phyloP scores from a whole-genome alignment of 2,797 vertebrate genomes.

The Synaphobranchus kaupii region DNA sequence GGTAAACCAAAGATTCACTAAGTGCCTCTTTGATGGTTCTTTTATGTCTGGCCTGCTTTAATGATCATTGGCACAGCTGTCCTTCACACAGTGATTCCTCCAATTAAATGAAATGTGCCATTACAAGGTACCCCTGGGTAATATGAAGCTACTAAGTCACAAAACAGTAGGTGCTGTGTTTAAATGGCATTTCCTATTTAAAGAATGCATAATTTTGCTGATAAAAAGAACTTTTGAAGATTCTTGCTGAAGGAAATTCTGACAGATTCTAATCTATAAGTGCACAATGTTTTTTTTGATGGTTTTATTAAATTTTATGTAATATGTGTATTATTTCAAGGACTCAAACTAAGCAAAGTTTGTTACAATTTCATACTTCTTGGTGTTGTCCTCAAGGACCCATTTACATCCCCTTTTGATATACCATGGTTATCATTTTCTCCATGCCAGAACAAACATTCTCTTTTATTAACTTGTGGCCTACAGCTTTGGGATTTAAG shows the following conservation, averaged over 20 bases:
- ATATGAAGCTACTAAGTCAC: conserved; percentile 23
- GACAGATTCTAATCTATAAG: background rate
- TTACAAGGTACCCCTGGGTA: conserved; percentile 30
- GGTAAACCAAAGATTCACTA: conserved; percentile 18
- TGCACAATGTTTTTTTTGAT: background rate
- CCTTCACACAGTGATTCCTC: conserved; percentile 17
- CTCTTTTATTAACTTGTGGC: conserved; percentile 75
- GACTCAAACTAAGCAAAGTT: conserved; percentile 68
- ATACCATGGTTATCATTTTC: conserved; percentile 62
- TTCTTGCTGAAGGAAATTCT: background rate
- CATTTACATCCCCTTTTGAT: conserved; percentile 63
- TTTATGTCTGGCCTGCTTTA: conserved; percentile 27
- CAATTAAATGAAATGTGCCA: conserved; percentile 29
- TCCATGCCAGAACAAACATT: conserved; percentile 65
- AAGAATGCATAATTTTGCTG: conserved; percentile 2
- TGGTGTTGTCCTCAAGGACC: conserved; percentile 66
- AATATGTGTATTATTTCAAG: conserved; percentile 35
- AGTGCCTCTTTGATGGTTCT: conserved; percentile 27
- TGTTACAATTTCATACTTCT: conserved; percentile 59
- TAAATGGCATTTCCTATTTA: background rate
- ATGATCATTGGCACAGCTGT: conserved; percentile 25
- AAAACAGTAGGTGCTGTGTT: conserved; percentile 4
- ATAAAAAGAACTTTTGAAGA: background rate
- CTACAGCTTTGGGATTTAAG: conserved; percentile 70
- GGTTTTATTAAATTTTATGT: background rate